Conservation (phyloP, 2,797 vertebrate genomes). For the Tinamus major region DNA sequence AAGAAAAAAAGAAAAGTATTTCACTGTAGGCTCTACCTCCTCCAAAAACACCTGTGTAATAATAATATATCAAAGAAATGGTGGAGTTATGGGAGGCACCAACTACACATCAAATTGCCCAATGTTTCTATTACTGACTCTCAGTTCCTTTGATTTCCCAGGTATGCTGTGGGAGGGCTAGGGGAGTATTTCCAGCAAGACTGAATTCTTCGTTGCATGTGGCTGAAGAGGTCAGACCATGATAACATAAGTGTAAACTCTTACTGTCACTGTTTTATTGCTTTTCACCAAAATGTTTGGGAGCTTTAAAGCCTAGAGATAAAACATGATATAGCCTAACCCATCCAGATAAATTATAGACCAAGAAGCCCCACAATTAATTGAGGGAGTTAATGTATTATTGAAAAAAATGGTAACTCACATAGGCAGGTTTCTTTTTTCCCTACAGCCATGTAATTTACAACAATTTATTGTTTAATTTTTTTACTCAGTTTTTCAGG, state of each 20-base stretch:
- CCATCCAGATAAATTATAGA: background rate
- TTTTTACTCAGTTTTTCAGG: background rate
- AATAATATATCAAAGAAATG: background rate
- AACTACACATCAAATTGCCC: background rate
- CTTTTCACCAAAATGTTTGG: background rate
- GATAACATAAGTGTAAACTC: background rate
- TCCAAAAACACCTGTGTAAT: background rate
- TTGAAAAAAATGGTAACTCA: background rate
- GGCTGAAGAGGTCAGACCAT: background rate
- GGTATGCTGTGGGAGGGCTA: background rate
- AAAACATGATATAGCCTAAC: background rate
- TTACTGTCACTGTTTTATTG: background rate
- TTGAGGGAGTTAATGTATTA: background rate
- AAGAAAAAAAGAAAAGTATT: background rate
- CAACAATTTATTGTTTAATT: background rate
- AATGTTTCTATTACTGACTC: conserved; percentile 1
- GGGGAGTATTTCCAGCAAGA: background rate
- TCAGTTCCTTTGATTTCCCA: conserved; percentile 31
- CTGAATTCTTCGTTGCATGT: background rate
- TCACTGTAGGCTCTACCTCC: background rate
- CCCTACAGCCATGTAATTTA: background rate
- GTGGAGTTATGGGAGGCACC: background rate
- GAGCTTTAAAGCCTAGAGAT: background rate
- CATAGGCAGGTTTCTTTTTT: background rate
- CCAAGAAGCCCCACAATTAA: background rate